Evolutionary conservation across 2,113 vertebrate genomes (phyloP).

Genomic region (Cavia aperea): DNA sequence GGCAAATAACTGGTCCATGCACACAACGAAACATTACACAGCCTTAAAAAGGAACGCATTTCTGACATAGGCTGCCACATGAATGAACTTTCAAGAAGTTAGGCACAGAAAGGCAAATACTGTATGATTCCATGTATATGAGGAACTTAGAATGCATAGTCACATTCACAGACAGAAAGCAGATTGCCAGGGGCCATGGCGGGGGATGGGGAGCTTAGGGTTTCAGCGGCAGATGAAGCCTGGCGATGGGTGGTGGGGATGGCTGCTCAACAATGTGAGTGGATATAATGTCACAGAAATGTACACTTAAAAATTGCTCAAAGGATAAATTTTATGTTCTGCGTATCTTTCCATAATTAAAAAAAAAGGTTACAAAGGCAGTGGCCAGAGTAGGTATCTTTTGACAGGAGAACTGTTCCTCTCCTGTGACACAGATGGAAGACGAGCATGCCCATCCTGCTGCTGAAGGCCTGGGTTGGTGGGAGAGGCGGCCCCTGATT

Average conservation of each 20-base stretch:
- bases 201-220: neutral
- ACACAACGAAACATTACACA: neutral
- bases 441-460: rapidly evolving
- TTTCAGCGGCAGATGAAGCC: neutral
- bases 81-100: neutral
- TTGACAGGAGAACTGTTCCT: neutral
- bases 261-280: rapidly evolving
- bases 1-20: no score
- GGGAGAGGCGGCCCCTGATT: neutral
- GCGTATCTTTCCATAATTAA: neutral
- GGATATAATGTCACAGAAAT: neutral
- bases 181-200: neutral
- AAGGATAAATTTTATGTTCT: neutral
- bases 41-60: neutral
- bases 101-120: neutral
- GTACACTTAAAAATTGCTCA: neutral
- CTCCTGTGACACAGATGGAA: neutral
- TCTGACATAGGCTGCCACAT: neutral
- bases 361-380: neutral
- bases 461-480: neutral
- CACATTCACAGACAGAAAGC: neutral
- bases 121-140: neutral
- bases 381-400: neutral
- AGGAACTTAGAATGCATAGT: neutral
- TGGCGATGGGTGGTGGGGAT: neutral